Percentiles rank a stretch among this genome's conserved stretches.
phyloP scores from a whole-genome alignment of 2,888 invertebrate genomes.

The Drosophila helvetica region DNA sequence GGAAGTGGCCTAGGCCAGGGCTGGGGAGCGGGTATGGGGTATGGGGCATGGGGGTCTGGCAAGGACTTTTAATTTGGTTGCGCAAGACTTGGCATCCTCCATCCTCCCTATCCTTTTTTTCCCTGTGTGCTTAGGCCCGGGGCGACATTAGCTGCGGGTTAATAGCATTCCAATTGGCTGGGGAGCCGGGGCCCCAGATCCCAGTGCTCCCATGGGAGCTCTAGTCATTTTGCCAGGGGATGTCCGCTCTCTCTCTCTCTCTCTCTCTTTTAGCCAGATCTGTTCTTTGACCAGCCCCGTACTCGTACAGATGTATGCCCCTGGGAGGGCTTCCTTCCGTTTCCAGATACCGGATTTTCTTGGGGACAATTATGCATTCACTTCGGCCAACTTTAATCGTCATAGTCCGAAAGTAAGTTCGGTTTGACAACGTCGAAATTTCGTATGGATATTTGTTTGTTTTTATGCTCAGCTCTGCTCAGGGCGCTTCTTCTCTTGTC shows the following conservation, averaged over 20 bases:
- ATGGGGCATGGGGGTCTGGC: background rate
- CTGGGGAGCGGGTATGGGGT: background rate
- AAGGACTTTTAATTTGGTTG: slow-evolving; percentile 73
- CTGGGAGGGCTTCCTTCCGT: no score
- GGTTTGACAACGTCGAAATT: slow-evolving; percentile 5
- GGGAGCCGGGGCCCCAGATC: background rate
- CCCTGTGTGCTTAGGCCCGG: background rate
- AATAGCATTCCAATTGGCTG: slow-evolving; percentile 26
- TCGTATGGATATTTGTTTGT: slow-evolving; percentile 23
- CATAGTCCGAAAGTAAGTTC: slow-evolving; percentile 24
- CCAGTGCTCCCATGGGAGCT: background rate
- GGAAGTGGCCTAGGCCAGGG: slow-evolving; percentile 17
- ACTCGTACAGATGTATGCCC: background rate
- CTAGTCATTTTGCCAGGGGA: slow-evolving; percentile 26
- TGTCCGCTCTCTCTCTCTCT: background rate
- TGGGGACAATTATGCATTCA: slow-evolving; percentile 7
- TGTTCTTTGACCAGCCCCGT: no score
- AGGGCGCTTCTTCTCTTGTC: slow-evolving; percentile 4
- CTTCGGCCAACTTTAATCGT: slow-evolving; percentile 33
- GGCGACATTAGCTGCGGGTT: slow-evolving; percentile 39
- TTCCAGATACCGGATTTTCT: no score
- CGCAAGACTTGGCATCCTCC: slow-evolving; percentile 40
- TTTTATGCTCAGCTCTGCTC: slow-evolving; percentile 16
- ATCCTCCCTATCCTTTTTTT: background rate
- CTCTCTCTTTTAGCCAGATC: background rate